A percentile compares a stretch with the other conserved stretches of the same genome.
phyloP scores from a whole-genome alignment of 2,113 vertebrate species.

The Strix aluco region DNA sequence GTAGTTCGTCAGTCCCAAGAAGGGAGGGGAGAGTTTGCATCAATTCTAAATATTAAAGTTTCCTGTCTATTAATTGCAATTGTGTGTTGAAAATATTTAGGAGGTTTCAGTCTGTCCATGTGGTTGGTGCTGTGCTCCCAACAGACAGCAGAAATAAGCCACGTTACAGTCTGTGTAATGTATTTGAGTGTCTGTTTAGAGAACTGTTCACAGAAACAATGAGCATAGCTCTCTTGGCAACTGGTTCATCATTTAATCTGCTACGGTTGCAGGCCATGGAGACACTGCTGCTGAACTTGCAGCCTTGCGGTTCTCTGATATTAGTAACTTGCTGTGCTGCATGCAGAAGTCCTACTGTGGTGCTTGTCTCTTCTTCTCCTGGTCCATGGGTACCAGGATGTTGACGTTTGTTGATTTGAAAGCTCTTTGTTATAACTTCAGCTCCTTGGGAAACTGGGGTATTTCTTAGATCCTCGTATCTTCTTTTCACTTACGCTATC shows the following conservation, averaged over 20 bases:
- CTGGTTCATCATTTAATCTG: not conserved
- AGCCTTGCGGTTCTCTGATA: not conserved
- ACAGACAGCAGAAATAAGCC: not conserved
- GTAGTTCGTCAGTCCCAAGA: not conserved
- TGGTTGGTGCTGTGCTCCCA: not conserved
- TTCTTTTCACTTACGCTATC: not conserved
- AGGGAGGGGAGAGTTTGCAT: not conserved
- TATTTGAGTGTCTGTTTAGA: not conserved
- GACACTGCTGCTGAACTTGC: not conserved
- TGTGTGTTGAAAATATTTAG: not conserved
- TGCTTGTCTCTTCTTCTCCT: not conserved
- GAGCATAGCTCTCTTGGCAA: not conserved
- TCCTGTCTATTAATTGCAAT: not conserved
- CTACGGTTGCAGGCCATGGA: not conserved
- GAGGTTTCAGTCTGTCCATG: not conserved
- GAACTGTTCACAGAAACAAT: not conserved
- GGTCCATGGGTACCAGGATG: not conserved
- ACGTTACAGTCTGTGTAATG: not conserved
- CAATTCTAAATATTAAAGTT: not conserved
- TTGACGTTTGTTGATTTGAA: not conserved
- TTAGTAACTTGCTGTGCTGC: not conserved
- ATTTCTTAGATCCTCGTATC: not conserved
- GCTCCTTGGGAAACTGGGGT: not conserved
- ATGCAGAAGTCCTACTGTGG: not conserved
- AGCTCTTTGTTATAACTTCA: not conserved